Evolutionary conservation across 2,888 invertebrate genomes (phyloP).

Genomic region (Drosophila rubida): DNA sequence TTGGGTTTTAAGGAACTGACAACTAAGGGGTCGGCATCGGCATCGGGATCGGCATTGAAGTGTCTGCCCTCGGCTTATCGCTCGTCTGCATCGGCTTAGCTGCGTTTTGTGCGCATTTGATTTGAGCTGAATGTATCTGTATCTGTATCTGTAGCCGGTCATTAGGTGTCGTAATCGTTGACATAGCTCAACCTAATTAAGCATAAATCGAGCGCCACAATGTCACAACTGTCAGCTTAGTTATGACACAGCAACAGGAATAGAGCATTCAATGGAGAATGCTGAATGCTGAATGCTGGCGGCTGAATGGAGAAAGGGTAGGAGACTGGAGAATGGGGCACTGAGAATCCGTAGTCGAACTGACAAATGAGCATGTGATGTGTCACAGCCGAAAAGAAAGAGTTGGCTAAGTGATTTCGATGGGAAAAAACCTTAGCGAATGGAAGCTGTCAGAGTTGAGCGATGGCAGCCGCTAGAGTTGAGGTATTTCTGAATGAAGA

Average conservation of each 20-base stretch:
- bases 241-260: slow-evolving; percentile 20
- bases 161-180: slow-evolving; percentile 79
- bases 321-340: not conserved
- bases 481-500: not conserved
- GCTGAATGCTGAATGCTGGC: too few species aligned
- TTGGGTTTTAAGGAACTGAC: slow-evolving; percentile 59
- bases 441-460: slow-evolving; percentile 13
- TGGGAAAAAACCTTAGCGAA: slow-evolving; percentile 1
- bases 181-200: slow-evolving; percentile 78
- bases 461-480: not conserved
- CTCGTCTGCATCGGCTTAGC: slow-evolving; percentile 69
- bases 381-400: slow-evolving; percentile 43
- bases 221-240: slow-evolving; percentile 79
- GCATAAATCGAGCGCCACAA: slow-evolving; percentile 76
- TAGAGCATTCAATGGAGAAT: slow-evolving; percentile 9
- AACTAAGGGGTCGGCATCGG: slow-evolving; percentile 1
- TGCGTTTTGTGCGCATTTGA: slow-evolving; percentile 41
- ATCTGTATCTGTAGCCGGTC: slow-evolving; percentile 40
- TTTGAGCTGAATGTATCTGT: slow-evolving; percentile 29
- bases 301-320: not conserved
- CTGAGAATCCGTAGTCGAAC: slow-evolving; percentile 16
- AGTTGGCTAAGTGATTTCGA: slow-evolving; percentile 52
- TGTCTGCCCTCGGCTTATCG: slow-evolving; percentile 53
- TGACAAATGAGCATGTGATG: slow-evolving; percentile 55
- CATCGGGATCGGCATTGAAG: not conserved